phyloP scores from a whole-genome alignment of 2,797 vertebrate species.

The Rhinella marina region DNA sequence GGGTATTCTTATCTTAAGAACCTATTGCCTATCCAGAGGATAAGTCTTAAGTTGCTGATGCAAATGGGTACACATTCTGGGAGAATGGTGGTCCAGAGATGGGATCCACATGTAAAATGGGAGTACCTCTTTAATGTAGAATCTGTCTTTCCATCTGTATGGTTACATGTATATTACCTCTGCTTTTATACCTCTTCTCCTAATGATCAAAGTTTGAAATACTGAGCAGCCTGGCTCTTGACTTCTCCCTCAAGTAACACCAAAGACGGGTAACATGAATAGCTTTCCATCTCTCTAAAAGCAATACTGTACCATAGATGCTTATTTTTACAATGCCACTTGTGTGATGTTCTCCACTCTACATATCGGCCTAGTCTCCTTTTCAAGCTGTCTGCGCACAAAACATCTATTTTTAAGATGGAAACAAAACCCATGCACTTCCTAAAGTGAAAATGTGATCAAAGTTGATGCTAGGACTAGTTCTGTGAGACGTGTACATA shows the following conservation, averaged over 20 bases:
- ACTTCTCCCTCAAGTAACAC: slow-evolving; percentile 78
- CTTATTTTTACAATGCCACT: slow-evolving; percentile 76
- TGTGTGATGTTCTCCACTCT: slow-evolving; percentile 72
- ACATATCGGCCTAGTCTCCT: slow-evolving; percentile 77
- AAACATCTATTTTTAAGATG: slow-evolving; percentile 60
- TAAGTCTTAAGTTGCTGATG: background rate
- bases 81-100: background rate
- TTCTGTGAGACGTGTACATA: slow-evolving; percentile 14
- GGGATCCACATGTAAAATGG: background rate
- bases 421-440: slow-evolving; percentile 65
- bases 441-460: slow-evolving; percentile 58
- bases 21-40: too few relatives aligned
- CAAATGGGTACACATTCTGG: background rate
- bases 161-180: background rate
- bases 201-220: slow-evolving; percentile 72
- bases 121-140: background rate
- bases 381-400: slow-evolving; percentile 81
- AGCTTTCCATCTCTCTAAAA: slow-evolving; percentile 79
- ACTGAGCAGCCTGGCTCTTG: slow-evolving; percentile 63
- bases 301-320: slow-evolving; percentile 87
- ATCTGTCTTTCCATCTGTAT: background rate
- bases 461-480: slow-evolving; percentile 11
- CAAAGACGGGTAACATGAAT: slow-evolving; percentile 85
- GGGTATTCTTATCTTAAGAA: too few relatives aligned
- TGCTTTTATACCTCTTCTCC: slow-evolving; percentile 58